Conservation (phyloP, 1,140 invertebrate genomes). For the Bilobella aurantiaca region DNA sequence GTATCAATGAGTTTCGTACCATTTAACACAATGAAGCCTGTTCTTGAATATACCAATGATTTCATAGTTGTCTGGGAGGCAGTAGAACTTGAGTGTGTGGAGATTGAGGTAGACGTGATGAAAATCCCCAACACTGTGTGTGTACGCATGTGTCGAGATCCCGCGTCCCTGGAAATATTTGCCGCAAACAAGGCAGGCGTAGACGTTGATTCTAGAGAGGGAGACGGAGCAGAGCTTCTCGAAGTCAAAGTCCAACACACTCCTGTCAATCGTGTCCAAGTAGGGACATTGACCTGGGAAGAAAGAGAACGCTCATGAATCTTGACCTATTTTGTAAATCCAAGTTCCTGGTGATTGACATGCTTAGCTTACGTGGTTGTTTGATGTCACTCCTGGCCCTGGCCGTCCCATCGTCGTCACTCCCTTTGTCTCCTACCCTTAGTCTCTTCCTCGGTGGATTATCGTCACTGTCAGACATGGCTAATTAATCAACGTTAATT, state of each 20-base stretch:
- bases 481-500: no score
- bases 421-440: neutral
- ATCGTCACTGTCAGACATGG: neutral
- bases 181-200: constrained; percentile 98
- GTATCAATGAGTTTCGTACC: constrained; percentile 1
- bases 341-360: no score
- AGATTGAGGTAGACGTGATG: constrained; percentile 98
- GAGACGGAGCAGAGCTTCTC: constrained; percentile 98
- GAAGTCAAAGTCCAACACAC: constrained; percentile 98
- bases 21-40: no score
- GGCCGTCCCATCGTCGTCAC: neutral
- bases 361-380: neutral
- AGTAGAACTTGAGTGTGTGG: constrained; percentile 95
- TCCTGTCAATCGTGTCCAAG: constrained; percentile 90
- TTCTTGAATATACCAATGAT: constrained; percentile 63
- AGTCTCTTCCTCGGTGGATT: neutral
- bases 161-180: constrained; percentile 98
- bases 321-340: neutral
- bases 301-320: neutral
- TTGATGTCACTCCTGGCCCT: neutral
- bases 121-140: constrained; percentile 90
- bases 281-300: constrained; percentile 65
- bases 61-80: constrained; percentile 98
- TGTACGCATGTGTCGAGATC: constrained; percentile 96
- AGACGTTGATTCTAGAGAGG: constrained; percentile 96